Conservation (phyloP, 2,888 invertebrate species). For the Serrognathus titanus region DNA sequence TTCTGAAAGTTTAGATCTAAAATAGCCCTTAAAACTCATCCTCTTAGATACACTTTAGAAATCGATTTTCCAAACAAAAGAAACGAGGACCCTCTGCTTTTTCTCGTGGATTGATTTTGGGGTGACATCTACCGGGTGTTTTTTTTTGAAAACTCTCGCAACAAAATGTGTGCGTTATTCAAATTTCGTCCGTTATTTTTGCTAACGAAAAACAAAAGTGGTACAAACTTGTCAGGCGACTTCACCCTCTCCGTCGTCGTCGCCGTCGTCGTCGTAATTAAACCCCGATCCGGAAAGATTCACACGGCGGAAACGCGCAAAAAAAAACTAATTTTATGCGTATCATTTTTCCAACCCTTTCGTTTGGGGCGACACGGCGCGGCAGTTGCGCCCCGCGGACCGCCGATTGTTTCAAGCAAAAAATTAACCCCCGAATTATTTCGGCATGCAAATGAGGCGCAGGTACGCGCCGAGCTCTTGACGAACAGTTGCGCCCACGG, state of each 20-base stretch:
- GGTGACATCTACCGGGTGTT: not conserved
- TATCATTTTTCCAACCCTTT: constrained; percentile 35
- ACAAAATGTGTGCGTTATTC: no score
- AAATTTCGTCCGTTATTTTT: no score
- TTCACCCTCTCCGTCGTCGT: no score
- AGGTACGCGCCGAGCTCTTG: constrained; percentile 13
- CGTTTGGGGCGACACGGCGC: constrained; percentile 16
- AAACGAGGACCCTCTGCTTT: no score
- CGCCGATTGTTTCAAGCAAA: constrained; percentile 43
- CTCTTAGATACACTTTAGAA: no score
- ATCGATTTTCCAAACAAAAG: no score
- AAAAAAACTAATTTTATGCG: constrained; percentile 30
- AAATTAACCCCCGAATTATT: constrained; percentile 41
- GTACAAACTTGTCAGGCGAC: no score
- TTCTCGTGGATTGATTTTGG: not conserved
- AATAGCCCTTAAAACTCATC: no score
- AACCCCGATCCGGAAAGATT: constrained; percentile 27
- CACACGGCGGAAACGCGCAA: constrained; percentile 29
- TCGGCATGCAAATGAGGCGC: constrained; percentile 39
- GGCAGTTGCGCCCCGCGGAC: constrained; percentile 25
- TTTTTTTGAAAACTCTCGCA: not conserved
- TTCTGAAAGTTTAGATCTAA: no score
- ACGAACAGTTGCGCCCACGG: constrained; percentile 18
- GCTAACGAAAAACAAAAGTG: no score
- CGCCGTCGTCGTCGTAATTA: no score